Evolutionary conservation across 2,888 invertebrate genomes (phyloP).

Genomic region (Allygus modestus): DNA sequence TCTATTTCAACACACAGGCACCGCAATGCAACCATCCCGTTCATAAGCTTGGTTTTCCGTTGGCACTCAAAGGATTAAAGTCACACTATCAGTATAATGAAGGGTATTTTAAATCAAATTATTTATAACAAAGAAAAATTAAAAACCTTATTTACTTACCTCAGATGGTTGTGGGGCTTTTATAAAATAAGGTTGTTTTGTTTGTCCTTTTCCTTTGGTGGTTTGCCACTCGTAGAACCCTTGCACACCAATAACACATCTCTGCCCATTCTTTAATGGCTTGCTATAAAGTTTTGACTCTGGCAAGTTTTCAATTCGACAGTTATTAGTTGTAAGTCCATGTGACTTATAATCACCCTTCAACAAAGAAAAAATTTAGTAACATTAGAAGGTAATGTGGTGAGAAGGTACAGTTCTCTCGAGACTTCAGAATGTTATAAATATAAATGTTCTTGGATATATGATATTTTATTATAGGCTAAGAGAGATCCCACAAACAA

Average conservation of each 20-base stretch:
- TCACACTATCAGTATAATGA: too few species aligned
- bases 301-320: conserved; percentile 83
- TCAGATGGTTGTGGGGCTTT: conserved; percentile 80
- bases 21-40: too few species aligned
- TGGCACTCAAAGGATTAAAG: too few species aligned
- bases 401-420: too few species aligned
- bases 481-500: too few species aligned
- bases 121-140: too few species aligned
- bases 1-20: too few species aligned
- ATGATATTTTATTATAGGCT: too few species aligned
- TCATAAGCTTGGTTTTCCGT: too few species aligned
- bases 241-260: conserved; percentile 88
- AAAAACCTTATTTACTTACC: too few species aligned
- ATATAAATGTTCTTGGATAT: background rate
- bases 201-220: conserved; percentile 73
- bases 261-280: conserved; percentile 82
- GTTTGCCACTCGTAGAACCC: conserved; percentile 92
- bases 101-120: too few species aligned
- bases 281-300: conserved; percentile 84
- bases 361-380: conserved; percentile 64
- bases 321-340: conserved; percentile 87
- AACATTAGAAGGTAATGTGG: too few species aligned
- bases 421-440: background rate
- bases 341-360: conserved; percentile 82
- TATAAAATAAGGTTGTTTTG: conserved; percentile 86